Evolutionary conservation across 2,113 vertebrate species (phyloP).

Genomic region (Diglossa brunneiventris): DNA sequence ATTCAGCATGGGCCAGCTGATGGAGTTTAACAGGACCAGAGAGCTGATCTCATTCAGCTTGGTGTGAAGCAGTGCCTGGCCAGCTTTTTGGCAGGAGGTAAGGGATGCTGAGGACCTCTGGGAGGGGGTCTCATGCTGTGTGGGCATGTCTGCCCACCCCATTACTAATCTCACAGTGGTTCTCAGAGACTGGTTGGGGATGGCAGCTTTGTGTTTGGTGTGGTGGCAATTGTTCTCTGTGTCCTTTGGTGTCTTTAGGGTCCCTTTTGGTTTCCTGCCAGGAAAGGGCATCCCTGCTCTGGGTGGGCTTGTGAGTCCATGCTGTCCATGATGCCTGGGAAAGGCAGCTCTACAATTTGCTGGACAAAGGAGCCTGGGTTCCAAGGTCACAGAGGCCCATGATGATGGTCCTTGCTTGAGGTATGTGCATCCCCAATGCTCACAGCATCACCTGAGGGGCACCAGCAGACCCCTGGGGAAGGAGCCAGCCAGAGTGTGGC

Average conservation of each 20-base stretch:
- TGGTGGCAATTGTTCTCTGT: not conserved
- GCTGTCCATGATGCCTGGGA: not conserved
- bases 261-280: not conserved
- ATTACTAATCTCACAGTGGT: not conserved
- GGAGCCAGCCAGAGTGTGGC: not conserved
- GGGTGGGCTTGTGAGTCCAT: fast-evolving
- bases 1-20: not conserved
- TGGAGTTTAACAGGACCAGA: not conserved
- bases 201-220: not conserved
- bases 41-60: not conserved
- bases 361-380: not conserved
- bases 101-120: not conserved
- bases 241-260: not conserved
- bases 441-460: no score
- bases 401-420: not conserved
- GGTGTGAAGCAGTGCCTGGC: not conserved
- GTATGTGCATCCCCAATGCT: not conserved
- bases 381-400: not conserved
- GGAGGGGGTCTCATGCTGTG: not conserved
- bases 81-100: not conserved
- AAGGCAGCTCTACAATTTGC: not conserved
- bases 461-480: not conserved
- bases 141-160: not conserved
- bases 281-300: not conserved
- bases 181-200: not conserved